Percentiles rank a stretch among this genome's conserved stretches.
Evolutionary conservation across 2,888 invertebrate species (phyloP).

Genomic region (Amitus sp.): DNA sequence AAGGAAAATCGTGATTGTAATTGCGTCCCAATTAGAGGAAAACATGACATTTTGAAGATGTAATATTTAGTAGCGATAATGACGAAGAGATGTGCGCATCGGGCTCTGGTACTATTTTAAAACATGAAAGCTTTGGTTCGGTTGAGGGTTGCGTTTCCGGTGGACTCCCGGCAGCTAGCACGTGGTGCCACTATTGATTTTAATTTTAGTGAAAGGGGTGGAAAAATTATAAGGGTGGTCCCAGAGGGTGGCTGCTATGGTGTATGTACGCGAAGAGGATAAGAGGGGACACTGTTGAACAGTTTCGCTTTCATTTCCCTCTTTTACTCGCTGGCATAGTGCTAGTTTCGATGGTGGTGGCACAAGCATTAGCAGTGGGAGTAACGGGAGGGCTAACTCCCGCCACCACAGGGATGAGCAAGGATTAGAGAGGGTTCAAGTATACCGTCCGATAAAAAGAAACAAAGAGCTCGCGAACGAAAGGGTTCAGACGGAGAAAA

Average conservation of each 20-base stretch:
- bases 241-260: conserved; percentile 47
- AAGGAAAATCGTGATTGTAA: too few relatives aligned
- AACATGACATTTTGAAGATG: too few relatives aligned
- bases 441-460: conserved; percentile 22
- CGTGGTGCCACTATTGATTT: conserved; percentile 67
- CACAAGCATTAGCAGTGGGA: conserved; percentile 41
- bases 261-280: conserved; percentile 40
- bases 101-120: conserved; percentile 49
- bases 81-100: conserved; percentile 42
- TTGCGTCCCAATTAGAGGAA: conserved; percentile 19
- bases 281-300: conserved; percentile 58
- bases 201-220: conserved; percentile 67
- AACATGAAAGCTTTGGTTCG: conserved; percentile 47
- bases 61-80: conserved; percentile 42
- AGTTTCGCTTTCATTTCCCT: conserved; percentile 65
- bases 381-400: conserved; percentile 42
- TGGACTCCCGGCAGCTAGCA: conserved; percentile 59
- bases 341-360: conserved; percentile 39
- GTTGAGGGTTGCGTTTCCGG: conserved; percentile 51
- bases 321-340: conserved; percentile 51
- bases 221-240: conserved; percentile 66
- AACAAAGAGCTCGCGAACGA: conserved; percentile 19
- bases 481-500: conserved; percentile 9
- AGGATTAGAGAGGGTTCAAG: conserved; percentile 43
- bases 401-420: conserved; percentile 45